These are phyloP conservation scores for Lepeophtheirus salmonis DNA, from an alignment of 1,140 invertebrate species.

Conservation along the genomic window DNA sequence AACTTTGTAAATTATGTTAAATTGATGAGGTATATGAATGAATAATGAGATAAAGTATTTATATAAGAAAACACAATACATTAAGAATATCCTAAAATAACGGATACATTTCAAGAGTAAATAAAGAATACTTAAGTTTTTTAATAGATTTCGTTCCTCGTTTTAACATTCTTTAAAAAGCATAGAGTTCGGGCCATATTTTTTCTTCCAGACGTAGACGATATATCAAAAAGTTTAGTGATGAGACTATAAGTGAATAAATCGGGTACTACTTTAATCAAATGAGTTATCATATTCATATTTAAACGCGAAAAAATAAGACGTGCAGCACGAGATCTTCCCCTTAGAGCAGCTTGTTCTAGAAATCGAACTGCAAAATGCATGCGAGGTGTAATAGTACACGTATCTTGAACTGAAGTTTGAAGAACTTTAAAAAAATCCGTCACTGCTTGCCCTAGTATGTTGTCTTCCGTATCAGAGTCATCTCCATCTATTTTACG, in stretches of 20 bases:
- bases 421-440: neutral
- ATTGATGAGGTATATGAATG: no score
- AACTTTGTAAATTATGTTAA: no score
- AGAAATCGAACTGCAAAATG: slow-evolving; percentile 7
- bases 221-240: slow-evolving; percentile 9
- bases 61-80: no score
- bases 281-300: neutral
- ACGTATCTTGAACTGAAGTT: neutral
- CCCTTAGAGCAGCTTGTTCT: slow-evolving; percentile 3
- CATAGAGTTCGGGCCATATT: slow-evolving; percentile 13
- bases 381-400: neutral
- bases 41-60: no score
- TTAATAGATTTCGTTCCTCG: neutral
- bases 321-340: neutral
- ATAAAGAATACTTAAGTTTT: neutral
- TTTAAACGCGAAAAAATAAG: slow-evolving; percentile 6
- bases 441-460: neutral
- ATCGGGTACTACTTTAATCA: slow-evolving; percentile 10
- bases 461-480: neutral
- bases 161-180: slow-evolving; percentile 4
- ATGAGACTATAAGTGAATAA: neutral
- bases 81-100: no score
- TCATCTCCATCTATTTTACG: neutral
- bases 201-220: slow-evolving; percentile 1
- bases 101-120: slow-evolving; percentile 11